phyloP scores from a whole-genome alignment of 2,888 invertebrate genomes.

The Cecidostiba fungosa region DNA sequence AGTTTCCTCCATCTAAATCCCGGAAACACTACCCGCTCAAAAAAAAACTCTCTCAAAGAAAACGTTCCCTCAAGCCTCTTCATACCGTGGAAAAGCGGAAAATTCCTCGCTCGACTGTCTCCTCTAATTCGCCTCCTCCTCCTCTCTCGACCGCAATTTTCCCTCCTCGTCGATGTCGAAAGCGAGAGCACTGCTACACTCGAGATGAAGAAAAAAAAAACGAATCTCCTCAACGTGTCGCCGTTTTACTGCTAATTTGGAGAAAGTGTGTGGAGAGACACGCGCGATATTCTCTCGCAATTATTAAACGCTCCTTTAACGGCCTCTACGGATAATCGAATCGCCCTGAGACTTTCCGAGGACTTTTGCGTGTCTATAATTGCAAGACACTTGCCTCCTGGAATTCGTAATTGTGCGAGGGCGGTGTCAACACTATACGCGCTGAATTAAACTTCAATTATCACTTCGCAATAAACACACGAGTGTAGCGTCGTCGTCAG shows the following conservation, averaged over 20 bases:
- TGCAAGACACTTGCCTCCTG: no score
- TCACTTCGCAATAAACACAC: not conserved
- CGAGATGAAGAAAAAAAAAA: not conserved
- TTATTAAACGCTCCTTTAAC: not conserved
- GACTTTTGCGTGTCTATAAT: no score
- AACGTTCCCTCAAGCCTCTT: not conserved
- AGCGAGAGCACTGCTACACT: slow-evolving; percentile 32
- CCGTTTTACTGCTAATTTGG: slow-evolving; percentile 50
- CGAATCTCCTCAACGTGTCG: not conserved
- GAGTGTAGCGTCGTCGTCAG: not conserved
- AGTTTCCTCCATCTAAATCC: no score
- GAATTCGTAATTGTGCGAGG: no score
- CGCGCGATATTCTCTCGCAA: not conserved
- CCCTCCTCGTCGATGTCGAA: slow-evolving; percentile 40
- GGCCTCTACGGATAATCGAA: not conserved
- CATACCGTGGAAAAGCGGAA: not conserved
- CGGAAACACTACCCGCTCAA: no score
- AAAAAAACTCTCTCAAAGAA: no score
- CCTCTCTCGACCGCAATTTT: slow-evolving; percentile 31
- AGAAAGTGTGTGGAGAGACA: slow-evolving; percentile 29
- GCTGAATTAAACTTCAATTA: no score
- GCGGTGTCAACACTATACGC: no score
- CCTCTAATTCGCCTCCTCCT: slow-evolving; percentile 21
- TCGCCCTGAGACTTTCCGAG: not conserved
- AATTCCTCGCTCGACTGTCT: slow-evolving; percentile 4